phyloP scores from a whole-genome alignment of 2,797 vertebrate genomes.

The Peromyscus aztecus region DNA sequence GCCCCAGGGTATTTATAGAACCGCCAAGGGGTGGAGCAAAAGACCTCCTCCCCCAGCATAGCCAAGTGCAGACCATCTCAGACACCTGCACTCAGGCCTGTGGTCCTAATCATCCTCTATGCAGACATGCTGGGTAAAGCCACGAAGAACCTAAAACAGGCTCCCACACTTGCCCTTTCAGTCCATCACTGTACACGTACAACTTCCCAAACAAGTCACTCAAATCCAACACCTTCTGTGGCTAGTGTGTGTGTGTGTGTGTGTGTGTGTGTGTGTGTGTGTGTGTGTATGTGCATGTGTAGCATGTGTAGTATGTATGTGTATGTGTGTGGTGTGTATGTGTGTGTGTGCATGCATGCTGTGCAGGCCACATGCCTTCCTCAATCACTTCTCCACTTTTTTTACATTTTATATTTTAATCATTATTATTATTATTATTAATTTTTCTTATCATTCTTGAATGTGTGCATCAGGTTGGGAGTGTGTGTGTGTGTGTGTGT shows the following conservation, averaged over 20 bases:
- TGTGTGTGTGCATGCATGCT: not conserved
- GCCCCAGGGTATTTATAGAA: too few species aligned
- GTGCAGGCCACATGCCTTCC: not conserved
- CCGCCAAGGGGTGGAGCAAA: too few species aligned
- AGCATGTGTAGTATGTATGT: not conserved
- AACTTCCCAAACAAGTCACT: not conserved
- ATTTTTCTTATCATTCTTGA: not conserved
- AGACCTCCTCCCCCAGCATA: too few species aligned
- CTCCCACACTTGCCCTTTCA: not conserved
- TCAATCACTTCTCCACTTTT: not conserved
- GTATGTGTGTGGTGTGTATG: not conserved
- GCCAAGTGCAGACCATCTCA: too few species aligned
- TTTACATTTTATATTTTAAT: not conserved
- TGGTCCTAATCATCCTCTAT: too few species aligned
- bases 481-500: not conserved
- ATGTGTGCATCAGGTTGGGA: not conserved
- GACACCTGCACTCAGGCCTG: too few species aligned
- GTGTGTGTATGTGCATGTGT: not conserved
- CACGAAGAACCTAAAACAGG: too few species aligned
- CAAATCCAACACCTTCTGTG: not conserved
- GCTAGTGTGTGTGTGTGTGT: not conserved
- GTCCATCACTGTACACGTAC: not conserved
- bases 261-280: not conserved
- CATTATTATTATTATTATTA: too few species aligned
- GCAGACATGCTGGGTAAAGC: too few species aligned